These are phyloP conservation scores for Zaprionus capensis DNA, from an alignment of 1,140 invertebrate species.

Conservation along the genomic window DNA sequence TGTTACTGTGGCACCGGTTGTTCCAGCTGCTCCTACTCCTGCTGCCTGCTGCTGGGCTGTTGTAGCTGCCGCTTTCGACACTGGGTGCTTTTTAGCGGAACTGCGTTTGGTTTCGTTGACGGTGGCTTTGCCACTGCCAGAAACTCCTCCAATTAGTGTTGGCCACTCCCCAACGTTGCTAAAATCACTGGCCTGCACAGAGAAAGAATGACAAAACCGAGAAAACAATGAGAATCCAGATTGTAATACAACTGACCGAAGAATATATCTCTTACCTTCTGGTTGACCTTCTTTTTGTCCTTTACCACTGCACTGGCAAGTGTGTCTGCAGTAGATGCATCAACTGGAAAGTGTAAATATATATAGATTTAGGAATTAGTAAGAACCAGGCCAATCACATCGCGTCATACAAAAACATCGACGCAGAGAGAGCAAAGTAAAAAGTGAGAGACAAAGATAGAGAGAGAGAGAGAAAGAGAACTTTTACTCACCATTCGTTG, in stretches of 20 bases:
- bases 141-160: slow-evolving; percentile 85
- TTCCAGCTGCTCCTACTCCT: slow-evolving; percentile 13
- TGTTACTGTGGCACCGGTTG: slow-evolving; percentile 21
- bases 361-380: slow-evolving; percentile 30
- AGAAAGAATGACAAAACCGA: slow-evolving; percentile 7
- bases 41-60: slow-evolving; percentile 26
- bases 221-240: background rate
- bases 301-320: slow-evolving; percentile 86
- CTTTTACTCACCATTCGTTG: slow-evolving; percentile 64
- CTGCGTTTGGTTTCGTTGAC: slow-evolving; percentile 79
- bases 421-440: slow-evolving; percentile 24
- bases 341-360: slow-evolving; percentile 42
- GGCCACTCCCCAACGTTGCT: slow-evolving; percentile 92
- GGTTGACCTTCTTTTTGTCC: slow-evolving; percentile 87
- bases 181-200: slow-evolving; percentile 89
- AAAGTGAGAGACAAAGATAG: background rate
- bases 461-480: slow-evolving; percentile 4
- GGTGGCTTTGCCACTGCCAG: slow-evolving; percentile 77
- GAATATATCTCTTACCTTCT: slow-evolving; percentile 85
- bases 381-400: slow-evolving; percentile 45
- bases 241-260: background rate
- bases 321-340: slow-evolving; percentile 72
- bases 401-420: slow-evolving; percentile 2
- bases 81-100: slow-evolving; percentile 67
- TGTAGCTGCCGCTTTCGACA: slow-evolving; percentile 46